Evolutionary conservation across 2,888 invertebrate genomes (phyloP), one percentile per base, ranked within the genome.

Genomic region (Drosophila formosana): DNA sequence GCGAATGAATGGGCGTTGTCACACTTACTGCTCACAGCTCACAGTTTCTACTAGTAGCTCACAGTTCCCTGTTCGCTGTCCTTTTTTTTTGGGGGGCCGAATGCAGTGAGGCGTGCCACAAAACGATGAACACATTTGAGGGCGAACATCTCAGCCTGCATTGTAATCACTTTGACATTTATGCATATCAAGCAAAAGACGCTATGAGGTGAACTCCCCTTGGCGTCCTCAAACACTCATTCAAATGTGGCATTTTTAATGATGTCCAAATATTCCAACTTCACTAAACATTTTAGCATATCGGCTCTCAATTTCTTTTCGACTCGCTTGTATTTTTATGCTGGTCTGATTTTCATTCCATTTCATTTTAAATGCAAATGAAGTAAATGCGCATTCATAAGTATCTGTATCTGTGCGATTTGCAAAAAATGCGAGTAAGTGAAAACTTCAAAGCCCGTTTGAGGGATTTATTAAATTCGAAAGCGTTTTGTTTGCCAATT

Each of bases 111-210:
- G 83, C 91, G 82, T 83, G 72, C 80, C 81, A 82, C 90, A 86
- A 90, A 90, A 88, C 91, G 91, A 90, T 91, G 90, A 91, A 91
- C 85, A 91, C 91, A 55, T 85, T 88, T 89, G 88, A 72, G 73
- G 73, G 69, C 60, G 45, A 53, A 34, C 39, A 41, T 41, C 39
- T 28, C 46, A 23, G 67, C 72, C 84, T 75, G 71, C 84, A 86
- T 89, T 88, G 90, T 90, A 91, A 91, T 91, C 91, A 91, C 90
- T 91, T 90, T 91, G 91, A 88, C 90, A 90, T 91, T 90, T 90
- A 90, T 90, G 91, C 90, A 91, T 89, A 87, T 85, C 85, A 76
- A 80, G 90, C 87, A 83, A 89, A 83, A 67, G 85, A 49, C 67
- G 67, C 52, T 62, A 37, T 30, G 23, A 18, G 9, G 18, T 13